Conservation (phyloP, 2,888 invertebrate species). For the Pollenia amentaria region DNA sequence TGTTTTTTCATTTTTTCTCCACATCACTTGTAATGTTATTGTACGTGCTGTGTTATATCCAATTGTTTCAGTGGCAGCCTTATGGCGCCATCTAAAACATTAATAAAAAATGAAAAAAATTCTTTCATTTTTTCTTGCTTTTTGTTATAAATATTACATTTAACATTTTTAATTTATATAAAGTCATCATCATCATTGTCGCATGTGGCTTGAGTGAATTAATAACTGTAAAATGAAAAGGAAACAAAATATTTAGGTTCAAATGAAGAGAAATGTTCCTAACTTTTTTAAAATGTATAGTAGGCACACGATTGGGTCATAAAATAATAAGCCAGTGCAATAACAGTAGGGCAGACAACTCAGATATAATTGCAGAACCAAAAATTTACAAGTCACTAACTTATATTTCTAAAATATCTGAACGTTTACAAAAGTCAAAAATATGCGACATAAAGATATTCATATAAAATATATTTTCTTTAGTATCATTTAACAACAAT, state of each 20-base stretch:
- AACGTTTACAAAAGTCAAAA: too few relatives aligned
- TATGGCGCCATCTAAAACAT: slow-evolving; percentile 70
- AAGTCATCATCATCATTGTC: slow-evolving; percentile 69
- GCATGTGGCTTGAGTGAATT: slow-evolving; percentile 51
- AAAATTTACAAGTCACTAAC: too few relatives aligned
- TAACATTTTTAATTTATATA: slow-evolving; percentile 48
- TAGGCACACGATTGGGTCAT: too few relatives aligned
- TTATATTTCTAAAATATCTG: too few relatives aligned
- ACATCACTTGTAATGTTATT: slow-evolving; percentile 33
- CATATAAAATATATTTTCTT: too few relatives aligned
- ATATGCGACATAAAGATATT: too few relatives aligned
- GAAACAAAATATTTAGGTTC: background rate
- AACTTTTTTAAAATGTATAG: too few relatives aligned
- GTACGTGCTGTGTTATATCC: slow-evolving; percentile 65
- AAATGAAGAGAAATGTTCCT: background rate
- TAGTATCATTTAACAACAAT: too few relatives aligned
- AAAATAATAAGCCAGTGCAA: too few relatives aligned
- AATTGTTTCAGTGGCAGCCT: slow-evolving; percentile 58
- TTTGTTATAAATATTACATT: slow-evolving; percentile 23
- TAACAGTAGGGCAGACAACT: too few relatives aligned
- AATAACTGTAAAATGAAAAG: background rate
- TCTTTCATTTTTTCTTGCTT: slow-evolving; percentile 36
- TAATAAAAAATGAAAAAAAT: slow-evolving; percentile 64
- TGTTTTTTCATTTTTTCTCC: background rate
- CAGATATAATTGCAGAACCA: too few relatives aligned